A percentile compares a stretch with the other conserved stretches of the same genome.
Evolutionary conservation across 2,113 vertebrate species (phyloP).

Genomic region (Deroptyus accipitrinus): DNA sequence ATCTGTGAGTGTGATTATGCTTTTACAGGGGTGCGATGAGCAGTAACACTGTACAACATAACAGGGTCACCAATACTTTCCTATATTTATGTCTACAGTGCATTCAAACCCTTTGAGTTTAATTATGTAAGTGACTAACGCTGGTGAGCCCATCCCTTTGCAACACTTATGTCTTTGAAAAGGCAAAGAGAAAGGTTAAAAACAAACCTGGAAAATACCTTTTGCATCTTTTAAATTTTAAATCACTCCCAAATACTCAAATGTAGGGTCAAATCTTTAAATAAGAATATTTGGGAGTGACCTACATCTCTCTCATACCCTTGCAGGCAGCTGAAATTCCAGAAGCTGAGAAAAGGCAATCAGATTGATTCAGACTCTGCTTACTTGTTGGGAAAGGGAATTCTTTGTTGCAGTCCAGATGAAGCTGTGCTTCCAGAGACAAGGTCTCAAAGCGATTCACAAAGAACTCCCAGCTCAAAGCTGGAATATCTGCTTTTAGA

Average conservation of each 20-base stretch:
- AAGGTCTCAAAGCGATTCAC: conserved; percentile 98
- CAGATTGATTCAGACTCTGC: conserved; percentile 45
- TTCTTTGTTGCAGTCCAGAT: conserved; percentile 99
- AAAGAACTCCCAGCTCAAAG: conserved; percentile 99
- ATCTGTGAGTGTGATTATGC: background rate
- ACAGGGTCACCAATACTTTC: background rate
- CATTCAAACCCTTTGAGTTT: background rate
- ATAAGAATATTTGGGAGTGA: background rate
- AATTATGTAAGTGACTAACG: background rate
- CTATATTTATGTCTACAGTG: background rate
- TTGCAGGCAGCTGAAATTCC: background rate
- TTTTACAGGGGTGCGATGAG: background rate
- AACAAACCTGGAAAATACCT: background rate
- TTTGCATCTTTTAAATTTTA: background rate
- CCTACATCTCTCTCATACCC: background rate
- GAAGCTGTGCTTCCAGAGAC: conserved; percentile 97
- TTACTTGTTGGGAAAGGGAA: conserved; percentile 98
- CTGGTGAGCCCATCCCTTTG: background rate
- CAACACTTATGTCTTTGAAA: background rate
- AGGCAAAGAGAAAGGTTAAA: background rate
- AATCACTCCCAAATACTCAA: background rate
- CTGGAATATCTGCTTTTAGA: conserved; percentile 93
- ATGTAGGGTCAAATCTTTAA: background rate
- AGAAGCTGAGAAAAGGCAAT: background rate
- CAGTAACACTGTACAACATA: background rate